These are phyloP conservation scores for Nymphalis urticae DNA, from an alignment of 2,888 invertebrate species.

Conservation along the genomic window DNA sequence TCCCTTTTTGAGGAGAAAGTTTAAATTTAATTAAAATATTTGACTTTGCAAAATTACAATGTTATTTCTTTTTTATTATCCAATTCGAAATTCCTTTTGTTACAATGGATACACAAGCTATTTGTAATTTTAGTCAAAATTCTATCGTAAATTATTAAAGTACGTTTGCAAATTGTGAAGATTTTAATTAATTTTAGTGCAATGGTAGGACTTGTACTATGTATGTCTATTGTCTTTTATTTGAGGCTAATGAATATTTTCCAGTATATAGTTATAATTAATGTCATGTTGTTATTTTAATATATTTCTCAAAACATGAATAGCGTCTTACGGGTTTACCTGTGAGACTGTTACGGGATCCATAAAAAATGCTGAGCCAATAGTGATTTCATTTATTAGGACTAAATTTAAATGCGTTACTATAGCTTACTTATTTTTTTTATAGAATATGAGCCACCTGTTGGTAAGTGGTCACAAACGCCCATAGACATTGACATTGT, in stretches of 20 bases:
- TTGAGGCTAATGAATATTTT: slow-evolving; percentile 5
- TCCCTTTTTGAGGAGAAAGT: no score
- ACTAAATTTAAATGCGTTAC: no score
- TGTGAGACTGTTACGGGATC: no score
- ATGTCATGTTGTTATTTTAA: not conserved
- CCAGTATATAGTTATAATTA: no score
- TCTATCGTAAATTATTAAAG: slow-evolving; percentile 11
- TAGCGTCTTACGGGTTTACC: not conserved
- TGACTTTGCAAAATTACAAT: not conserved
- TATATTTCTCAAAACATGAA: not conserved
- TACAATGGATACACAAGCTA: not conserved
- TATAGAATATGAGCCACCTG: no score
- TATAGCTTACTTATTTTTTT: no score
- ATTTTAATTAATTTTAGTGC: slow-evolving; percentile 11
- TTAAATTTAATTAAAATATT: not conserved
- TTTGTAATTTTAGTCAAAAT: slow-evolving; percentile 2
- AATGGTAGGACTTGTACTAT: slow-evolving; percentile 1
- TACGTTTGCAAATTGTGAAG: slow-evolving; percentile 6
- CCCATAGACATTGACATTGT: no score
- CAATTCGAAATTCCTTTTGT: slow-evolving; percentile 12
- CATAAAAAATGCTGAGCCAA: no score
- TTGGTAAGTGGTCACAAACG: no score
- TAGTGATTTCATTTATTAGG: no score
- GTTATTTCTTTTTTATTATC: not conserved
- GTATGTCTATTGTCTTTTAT: not conserved